Percentiles rank a stretch among this genome's conserved stretches.
phyloP scores from a whole-genome alignment of 2,797 vertebrate species.

The Acanthornis magna region DNA sequence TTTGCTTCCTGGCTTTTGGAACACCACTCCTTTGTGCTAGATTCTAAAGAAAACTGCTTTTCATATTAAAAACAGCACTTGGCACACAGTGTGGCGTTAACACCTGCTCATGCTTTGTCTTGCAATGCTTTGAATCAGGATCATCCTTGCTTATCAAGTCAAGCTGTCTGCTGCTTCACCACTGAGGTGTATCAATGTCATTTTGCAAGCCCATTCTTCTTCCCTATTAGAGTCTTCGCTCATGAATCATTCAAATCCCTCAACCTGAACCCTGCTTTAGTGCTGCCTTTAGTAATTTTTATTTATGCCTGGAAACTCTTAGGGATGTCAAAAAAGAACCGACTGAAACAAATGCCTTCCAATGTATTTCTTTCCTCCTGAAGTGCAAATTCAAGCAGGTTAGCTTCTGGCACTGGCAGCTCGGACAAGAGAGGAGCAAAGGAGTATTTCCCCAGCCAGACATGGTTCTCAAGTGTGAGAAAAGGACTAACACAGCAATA shows the following conservation, averaged over 20 bases:
- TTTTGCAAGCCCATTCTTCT: background rate
- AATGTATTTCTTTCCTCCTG: background rate
- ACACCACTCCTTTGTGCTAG: background rate
- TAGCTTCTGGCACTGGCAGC: background rate
- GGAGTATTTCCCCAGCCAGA: background rate
- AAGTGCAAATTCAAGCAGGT: background rate
- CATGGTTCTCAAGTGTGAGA: background rate
- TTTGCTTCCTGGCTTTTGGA: background rate
- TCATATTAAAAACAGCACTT: background rate
- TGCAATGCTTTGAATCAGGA: background rate
- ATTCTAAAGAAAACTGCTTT: background rate
- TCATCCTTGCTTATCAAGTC: constrained; percentile 3
- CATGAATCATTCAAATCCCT: background rate
- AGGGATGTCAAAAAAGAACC: background rate
- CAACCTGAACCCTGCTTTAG: background rate
- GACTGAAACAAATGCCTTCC: background rate
- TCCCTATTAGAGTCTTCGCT: background rate
- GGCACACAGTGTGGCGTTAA: background rate
- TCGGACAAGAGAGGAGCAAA: background rate
- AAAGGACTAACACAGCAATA: background rate
- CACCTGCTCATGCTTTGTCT: background rate
- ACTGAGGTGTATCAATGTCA: accelerated
- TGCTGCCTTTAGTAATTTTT: background rate
- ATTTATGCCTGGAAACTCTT: background rate
- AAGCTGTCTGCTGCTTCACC: background rate